Evolutionary conservation across 1,140 invertebrate species (phyloP).

Genomic region (Leptopilina boulardi): DNA sequence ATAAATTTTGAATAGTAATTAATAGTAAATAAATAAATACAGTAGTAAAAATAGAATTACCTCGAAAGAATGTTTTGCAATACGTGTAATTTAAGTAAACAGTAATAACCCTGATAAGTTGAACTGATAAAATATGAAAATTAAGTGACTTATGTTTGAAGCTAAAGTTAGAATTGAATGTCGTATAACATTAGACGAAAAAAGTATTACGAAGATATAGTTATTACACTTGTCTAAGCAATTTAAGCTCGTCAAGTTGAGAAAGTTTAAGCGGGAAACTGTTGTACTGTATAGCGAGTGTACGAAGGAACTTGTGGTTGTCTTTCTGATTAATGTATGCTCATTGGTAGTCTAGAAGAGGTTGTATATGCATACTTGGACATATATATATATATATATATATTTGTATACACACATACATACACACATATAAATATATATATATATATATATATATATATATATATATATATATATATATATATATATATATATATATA

Average conservation of each 20-base stretch:
- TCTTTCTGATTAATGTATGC: slow-evolving; percentile 58
- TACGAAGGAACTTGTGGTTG: slow-evolving; percentile 43
- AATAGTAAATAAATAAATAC: too few relatives aligned
- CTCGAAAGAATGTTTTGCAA: too few relatives aligned
- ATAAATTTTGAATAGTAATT: too few relatives aligned
- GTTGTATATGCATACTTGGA: slow-evolving; percentile 17
- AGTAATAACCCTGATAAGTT: too few relatives aligned
- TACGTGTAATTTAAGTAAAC: too few relatives aligned
- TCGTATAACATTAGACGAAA: background rate
- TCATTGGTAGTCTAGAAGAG: slow-evolving; percentile 14
- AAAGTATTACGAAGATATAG: slow-evolving; percentile 31
- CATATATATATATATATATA: slow-evolving; percentile 2
- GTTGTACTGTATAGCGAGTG: slow-evolving; percentile 27
- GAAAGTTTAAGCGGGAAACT: slow-evolving; percentile 14
- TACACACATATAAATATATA: slow-evolving; percentile 9
- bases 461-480: too few relatives aligned
- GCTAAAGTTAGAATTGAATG: background rate
- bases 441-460: background rate
- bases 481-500: too few relatives aligned
- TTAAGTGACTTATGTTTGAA: background rate
- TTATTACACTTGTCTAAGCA: slow-evolving; percentile 25
- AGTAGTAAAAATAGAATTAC: too few relatives aligned
- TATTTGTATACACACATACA: background rate
- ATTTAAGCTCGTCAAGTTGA: slow-evolving; percentile 40
- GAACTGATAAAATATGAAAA: background rate